These are phyloP conservation scores for Drosophila leonis DNA, from an alignment of 2,888 invertebrate species.

Conservation along the genomic window DNA sequence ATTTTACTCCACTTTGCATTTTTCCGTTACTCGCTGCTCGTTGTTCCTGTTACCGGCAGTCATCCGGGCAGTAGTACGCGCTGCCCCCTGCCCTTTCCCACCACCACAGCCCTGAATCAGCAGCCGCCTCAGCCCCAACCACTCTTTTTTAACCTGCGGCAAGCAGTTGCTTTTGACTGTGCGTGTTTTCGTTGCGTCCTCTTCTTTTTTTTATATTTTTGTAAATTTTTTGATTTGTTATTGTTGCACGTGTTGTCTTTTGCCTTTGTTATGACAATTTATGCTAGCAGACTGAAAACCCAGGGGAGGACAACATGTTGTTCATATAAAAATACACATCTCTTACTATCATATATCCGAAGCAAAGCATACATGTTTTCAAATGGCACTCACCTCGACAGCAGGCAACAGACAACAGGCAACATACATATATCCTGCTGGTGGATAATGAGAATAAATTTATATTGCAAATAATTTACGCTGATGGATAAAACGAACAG, in stretches of 20 bases:
- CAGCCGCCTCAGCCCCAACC: not conserved
- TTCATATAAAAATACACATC: not conserved
- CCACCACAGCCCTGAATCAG: not conserved
- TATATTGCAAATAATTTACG: not conserved
- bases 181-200: constrained; percentile 60
- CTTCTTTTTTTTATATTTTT: constrained; percentile 46
- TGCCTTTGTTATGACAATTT: constrained; percentile 78
- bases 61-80: constrained; percentile 23
- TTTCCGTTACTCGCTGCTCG: constrained; percentile 36
- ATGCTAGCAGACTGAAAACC: constrained; percentile 46
- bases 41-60: constrained; percentile 48
- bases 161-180: constrained; percentile 41
- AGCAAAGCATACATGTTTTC: not conserved
- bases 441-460: constrained; percentile 1
- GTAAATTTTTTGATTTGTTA: constrained; percentile 81
- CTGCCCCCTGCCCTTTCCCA: not conserved
- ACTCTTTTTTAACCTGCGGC: constrained; percentile 10
- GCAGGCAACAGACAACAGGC: not conserved
- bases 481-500: not conserved
- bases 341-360: not conserved
- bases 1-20: constrained; percentile 68
- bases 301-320: constrained; percentile 3
- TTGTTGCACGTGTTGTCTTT: constrained; percentile 82
- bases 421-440: not conserved
- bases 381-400: constrained; percentile 14